Conservation (phyloP, 1,140 invertebrate genomes). For the Pachypeltis micranthus region DNA sequence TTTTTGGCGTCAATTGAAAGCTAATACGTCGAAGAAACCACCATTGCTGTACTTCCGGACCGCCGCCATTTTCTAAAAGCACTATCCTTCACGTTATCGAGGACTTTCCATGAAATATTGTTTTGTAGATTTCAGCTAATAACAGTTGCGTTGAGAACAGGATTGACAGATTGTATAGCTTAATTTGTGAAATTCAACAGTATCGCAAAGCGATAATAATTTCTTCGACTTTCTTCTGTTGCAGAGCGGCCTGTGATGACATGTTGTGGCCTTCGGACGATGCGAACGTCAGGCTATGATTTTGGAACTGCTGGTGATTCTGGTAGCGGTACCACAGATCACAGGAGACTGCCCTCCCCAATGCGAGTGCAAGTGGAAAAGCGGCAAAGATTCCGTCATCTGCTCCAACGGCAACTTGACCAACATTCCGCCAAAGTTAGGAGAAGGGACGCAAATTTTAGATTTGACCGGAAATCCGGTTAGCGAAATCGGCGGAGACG, state of each 20-base stretch:
- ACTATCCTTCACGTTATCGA: no score
- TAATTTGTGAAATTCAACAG: no score
- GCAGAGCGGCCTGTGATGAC: neutral
- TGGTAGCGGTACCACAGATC: conserved; percentile 7
- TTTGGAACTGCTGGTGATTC: conserved; percentile 8
- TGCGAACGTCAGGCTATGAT: conserved; percentile 4
- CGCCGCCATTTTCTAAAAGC: no score
- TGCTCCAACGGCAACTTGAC: conserved; percentile 59
- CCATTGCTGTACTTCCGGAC: no score
- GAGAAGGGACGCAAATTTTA: conserved; percentile 62
- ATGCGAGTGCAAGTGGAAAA: conserved; percentile 77
- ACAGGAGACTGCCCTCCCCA: conserved; percentile 44
- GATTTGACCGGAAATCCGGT: conserved; percentile 61
- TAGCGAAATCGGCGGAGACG: conserved; percentile 49
- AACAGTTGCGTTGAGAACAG: no score
- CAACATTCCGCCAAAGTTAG: conserved; percentile 51
- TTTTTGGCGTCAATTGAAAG: no score
- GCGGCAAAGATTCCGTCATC: conserved; percentile 67
- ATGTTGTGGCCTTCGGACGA: conserved; percentile 7
- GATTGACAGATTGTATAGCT: no score
- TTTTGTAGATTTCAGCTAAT: no score
- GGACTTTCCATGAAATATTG: no score
- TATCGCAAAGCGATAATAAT: no score
- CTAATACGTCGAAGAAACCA: no score
- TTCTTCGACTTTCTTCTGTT: no score